Base-by-base conservation (phyloP, 2,113 vertebrate species). In the Mirounga angustirostris region DNA sequence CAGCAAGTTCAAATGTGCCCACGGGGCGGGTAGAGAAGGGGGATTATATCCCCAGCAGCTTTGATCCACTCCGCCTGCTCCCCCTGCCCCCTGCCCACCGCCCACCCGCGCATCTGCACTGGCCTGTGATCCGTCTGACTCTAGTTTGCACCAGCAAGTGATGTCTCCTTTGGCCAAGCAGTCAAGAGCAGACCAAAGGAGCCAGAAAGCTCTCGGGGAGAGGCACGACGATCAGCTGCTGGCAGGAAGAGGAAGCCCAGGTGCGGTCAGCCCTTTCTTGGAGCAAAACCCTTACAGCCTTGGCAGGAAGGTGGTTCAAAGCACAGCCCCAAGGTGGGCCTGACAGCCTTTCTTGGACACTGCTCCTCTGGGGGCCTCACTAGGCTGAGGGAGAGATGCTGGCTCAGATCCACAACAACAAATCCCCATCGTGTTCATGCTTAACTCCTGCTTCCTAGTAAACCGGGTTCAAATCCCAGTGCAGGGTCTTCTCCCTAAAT, bases 141-240 rank as follows among this genome's bases (percentile, higher is more conserved):
- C 26, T n/a, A 43, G 50, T 67, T 67, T 85, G 83, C 50, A 91
- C 88, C 89, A 67, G 90, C 14, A 4, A 82, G 81, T 16, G 89
- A 91, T 19, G 16, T 89, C 89, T 93, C 91, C 86, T 95, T 73
- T 80, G 83, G 79, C 91, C 92, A 63, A 65, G 28, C 58, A 22
- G 81, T 84, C 71, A 56, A 80, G 74, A 86, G 22, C 40, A 22
- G 58, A 89, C 54, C 76, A 4, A 58, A 61, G 93, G 86, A 91
- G 73, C 54, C 28, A 22, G 76, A 33, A 30, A 36, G 54, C 40
- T 46, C 65, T 24, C 18, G 50, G 73, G 54, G 67, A 85, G 76
- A 94, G 58, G 69, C 63, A 2, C 18, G 89, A 46, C 0, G 0
- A 33, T 13, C 92, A 65, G 82, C 65, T 82, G 78, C 92, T 85